Percentiles rank a stretch among this genome's conserved stretches.
These are phyloP conservation scores for Apodemia hepburni DNA, from an alignment of 2,888 invertebrate species.

Conservation along the genomic window DNA sequence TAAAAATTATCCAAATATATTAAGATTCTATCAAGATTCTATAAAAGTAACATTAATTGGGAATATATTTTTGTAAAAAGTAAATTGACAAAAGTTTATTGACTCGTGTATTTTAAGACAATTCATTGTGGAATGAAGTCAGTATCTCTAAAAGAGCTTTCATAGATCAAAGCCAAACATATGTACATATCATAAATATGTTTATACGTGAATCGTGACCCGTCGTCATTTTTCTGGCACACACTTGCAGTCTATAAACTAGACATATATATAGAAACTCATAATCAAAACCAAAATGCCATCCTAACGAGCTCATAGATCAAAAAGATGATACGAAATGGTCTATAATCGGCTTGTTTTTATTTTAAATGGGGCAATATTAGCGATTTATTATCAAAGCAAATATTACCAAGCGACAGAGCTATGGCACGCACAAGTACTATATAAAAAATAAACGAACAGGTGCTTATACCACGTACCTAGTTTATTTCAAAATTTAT, in stretches of 20 bases:
- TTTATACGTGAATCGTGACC: conserved; percentile 41
- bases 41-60: not conserved
- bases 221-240: conserved; percentile 47
- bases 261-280: conserved; percentile 50
- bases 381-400: conserved; percentile 69
- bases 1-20: too few species aligned
- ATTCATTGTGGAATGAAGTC: not conserved
- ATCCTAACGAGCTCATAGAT: conserved; percentile 58
- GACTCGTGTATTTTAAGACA: not conserved
- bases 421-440: conserved; percentile 47
- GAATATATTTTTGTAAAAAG: not conserved
- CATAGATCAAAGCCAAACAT: conserved; percentile 29
- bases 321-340: conserved; percentile 67
- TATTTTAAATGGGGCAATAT: conserved; percentile 67
- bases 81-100: not conserved
- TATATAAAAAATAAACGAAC: conserved; percentile 56
- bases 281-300: conserved; percentile 58
- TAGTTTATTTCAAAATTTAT: conserved; percentile 35
- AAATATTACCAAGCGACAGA: conserved; percentile 52
- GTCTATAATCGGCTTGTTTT: conserved; percentile 74
- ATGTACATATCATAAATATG: conserved; percentile 44
- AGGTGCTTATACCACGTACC: conserved; percentile 49
- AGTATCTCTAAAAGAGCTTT: not conserved
- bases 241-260: conserved; percentile 51
- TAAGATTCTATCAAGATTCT: not conserved